These are phyloP conservation scores for Drosophila obscura DNA, from an alignment of 1,140 invertebrate species.

Conservation along the genomic window DNA sequence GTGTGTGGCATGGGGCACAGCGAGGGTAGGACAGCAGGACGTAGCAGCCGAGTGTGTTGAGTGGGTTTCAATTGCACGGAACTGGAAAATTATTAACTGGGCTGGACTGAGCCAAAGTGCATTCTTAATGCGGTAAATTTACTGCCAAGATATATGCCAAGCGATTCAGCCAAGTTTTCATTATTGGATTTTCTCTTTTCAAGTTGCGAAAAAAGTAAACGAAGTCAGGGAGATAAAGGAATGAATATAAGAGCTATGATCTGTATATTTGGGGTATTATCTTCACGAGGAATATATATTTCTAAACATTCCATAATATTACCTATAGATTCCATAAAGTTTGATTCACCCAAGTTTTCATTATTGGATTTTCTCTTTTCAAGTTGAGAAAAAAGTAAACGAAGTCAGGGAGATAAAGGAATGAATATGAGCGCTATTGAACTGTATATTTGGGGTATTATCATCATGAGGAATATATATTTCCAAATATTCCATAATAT, in stretches of 20 bases:
- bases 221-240: too few species aligned
- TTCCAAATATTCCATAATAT: too few species aligned
- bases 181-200: background rate
- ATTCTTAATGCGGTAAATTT: constrained; percentile 38
- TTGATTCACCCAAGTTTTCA: background rate
- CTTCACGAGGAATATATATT: too few species aligned
- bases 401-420: too few species aligned
- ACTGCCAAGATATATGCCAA: constrained; percentile 29
- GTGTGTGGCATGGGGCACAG: too few species aligned
- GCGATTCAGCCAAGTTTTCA: background rate
- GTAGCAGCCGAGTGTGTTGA: constrained; percentile 12
- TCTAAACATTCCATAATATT: too few species aligned
- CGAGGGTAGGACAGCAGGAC: background rate
- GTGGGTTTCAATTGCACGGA: constrained; percentile 64
- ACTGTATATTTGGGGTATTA: too few species aligned
- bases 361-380: background rate
- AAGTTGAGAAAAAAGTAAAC: background rate
- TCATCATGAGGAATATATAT: too few species aligned
- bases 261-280: too few species aligned
- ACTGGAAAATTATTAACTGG: constrained; percentile 56
- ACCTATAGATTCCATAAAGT: too few species aligned
- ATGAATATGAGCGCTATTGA: too few species aligned
- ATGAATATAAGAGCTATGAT: too few species aligned
- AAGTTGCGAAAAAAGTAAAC: background rate
- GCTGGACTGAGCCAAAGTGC: constrained; percentile 22